Percentiles rank a stretch among this genome's conserved stretches.
These are phyloP conservation scores for Caenorhabditis parvicauda DNA, from an alignment of 2,888 invertebrate species.

Conservation along the genomic window DNA sequence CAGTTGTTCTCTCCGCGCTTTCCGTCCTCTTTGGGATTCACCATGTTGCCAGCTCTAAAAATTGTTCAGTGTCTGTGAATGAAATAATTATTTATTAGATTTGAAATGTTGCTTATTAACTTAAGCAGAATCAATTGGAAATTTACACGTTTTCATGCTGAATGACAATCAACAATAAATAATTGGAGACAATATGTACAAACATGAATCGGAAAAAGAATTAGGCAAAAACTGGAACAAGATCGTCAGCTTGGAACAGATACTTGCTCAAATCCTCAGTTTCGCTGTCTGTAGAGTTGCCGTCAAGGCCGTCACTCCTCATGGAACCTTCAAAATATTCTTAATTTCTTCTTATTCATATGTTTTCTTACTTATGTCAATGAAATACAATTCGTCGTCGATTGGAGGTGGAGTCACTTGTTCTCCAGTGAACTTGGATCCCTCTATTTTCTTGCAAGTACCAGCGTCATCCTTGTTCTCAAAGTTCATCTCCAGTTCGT, in stretches of 20 bases:
- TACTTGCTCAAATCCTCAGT: constrained; percentile 42
- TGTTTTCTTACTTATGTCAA: constrained; percentile 40
- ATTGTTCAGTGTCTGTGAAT: too few species aligned
- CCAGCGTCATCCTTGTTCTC: constrained; percentile 54
- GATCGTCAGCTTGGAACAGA: constrained; percentile 44
- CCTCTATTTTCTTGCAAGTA: constrained; percentile 36
- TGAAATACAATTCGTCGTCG: constrained; percentile 47
- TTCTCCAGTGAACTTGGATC: constrained; percentile 38
- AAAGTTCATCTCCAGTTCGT: constrained; percentile 58
- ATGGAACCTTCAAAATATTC: constrained; percentile 24
- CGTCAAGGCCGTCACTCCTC: constrained; percentile 26
- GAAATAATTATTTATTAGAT: too few species aligned
- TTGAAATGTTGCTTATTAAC: too few species aligned
- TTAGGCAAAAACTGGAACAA: constrained; percentile 45
- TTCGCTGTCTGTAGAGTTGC: constrained; percentile 32
- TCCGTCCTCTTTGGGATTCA: too few species aligned
- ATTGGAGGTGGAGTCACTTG: constrained; percentile 24
- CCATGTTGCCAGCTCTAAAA: too few species aligned
- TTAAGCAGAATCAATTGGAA: too few species aligned
- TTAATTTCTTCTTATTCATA: not conserved
- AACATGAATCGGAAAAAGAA: too few species aligned
- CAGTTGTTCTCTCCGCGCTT: too few species aligned
- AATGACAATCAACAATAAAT: too few species aligned
- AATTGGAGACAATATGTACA: too few species aligned
- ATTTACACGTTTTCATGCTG: too few species aligned